These are phyloP conservation scores for Leucophora obtusa DNA, from an alignment of 2,888 invertebrate species.

Conservation along the genomic window DNA sequence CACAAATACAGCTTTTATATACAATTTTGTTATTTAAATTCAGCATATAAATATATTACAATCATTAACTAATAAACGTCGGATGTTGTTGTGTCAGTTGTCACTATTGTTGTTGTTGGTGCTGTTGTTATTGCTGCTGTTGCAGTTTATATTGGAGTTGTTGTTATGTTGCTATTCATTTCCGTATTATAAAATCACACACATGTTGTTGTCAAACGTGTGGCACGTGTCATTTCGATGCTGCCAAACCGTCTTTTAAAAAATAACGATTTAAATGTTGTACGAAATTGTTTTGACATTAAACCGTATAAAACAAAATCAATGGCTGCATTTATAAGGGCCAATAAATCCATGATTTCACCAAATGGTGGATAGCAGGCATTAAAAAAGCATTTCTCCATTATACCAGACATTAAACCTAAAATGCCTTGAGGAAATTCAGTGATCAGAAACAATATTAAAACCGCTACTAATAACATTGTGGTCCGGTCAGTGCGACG, in stretches of 20 bases:
- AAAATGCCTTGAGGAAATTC: constrained; percentile 91
- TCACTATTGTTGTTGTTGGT: neutral
- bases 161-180: neutral
- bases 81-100: neutral
- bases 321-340: constrained; percentile 93
- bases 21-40: too few species aligned
- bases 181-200: constrained; percentile 70
- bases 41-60: neutral
- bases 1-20: too few species aligned
- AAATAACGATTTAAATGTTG: constrained; percentile 85
- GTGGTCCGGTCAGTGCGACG: constrained; percentile 92
- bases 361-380: constrained; percentile 90
- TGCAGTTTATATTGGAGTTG: neutral
- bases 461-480: constrained; percentile 91
- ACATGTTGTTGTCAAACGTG: constrained; percentile 77
- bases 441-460: constrained; percentile 91
- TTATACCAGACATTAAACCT: constrained; percentile 85
- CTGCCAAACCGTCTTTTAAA: constrained; percentile 83
- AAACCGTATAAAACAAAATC: constrained; percentile 96
- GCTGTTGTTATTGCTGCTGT: neutral
- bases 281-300: constrained; percentile 95
- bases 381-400: constrained; percentile 86
- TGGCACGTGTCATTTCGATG: constrained; percentile 76
- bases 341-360: constrained; percentile 93
- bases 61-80: neutral